These are phyloP conservation scores for Drepanosiphum platanoidis DNA, from an alignment of 2,888 invertebrate genomes.

Conservation along the genomic window DNA sequence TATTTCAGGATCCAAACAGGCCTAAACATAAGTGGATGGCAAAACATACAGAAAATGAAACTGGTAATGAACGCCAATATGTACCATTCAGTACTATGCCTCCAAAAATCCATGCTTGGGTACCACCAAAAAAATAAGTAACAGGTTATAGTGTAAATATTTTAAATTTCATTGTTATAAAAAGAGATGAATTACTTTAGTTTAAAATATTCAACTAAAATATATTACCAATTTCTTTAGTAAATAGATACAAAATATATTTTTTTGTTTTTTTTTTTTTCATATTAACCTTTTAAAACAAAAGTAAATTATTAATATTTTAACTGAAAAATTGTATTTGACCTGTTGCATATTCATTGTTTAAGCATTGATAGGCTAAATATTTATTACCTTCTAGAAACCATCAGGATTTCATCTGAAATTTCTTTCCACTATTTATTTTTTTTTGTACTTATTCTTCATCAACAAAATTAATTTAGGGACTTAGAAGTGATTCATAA, in stretches of 20 bases:
- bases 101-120: slow-evolving; percentile 91
- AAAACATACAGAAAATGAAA: slow-evolving; percentile 84
- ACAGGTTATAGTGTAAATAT: slow-evolving; percentile 50
- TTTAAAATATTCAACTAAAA: slow-evolving; percentile 34
- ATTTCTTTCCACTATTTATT: too few species aligned
- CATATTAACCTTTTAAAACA: neutral
- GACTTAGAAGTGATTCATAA: too few species aligned
- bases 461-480: too few species aligned
- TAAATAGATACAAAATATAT: neutral
- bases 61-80: slow-evolving; percentile 83
- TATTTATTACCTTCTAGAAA: too few species aligned
- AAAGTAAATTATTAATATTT: too few species aligned
- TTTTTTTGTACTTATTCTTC: too few species aligned
- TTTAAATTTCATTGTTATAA: slow-evolving; percentile 21
- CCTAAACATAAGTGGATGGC: slow-evolving; percentile 88
- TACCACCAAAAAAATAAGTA: slow-evolving; percentile 68
- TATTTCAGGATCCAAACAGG: slow-evolving; percentile 74
- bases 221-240: slow-evolving; percentile 14
- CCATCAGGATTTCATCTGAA: too few species aligned
- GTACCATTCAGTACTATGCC: slow-evolving; percentile 90
- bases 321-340: too few species aligned
- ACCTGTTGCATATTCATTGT: neutral
- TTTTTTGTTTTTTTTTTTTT: neutral
- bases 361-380: too few species aligned
- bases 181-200: slow-evolving; percentile 16